A percentile compares a stretch with the other conserved stretches of the same genome.
phyloP scores from a whole-genome alignment of 2,797 vertebrate species.

The Myripristis murdjan region DNA sequence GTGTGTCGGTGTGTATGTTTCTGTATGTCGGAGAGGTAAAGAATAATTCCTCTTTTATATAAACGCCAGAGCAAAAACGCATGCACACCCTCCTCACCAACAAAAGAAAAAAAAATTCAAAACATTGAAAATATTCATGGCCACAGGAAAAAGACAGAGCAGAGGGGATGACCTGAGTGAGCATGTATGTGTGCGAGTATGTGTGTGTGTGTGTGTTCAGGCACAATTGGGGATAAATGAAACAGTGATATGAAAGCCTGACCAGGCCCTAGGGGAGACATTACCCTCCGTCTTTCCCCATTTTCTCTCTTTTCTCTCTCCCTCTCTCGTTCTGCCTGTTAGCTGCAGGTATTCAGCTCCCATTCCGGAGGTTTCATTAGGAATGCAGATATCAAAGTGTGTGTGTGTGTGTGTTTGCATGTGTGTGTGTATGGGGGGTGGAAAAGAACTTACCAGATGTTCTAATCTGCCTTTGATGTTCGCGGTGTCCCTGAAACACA shows the following conservation, averaged over 20 bases:
- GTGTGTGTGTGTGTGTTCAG: conserved; percentile 29
- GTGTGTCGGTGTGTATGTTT: conserved; percentile 53
- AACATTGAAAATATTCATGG: conserved; percentile 3
- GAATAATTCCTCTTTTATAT: conserved; percentile 15
- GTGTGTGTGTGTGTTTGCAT: conserved; percentile 30
- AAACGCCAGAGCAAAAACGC: no score
- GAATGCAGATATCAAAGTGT: conserved; percentile 93
- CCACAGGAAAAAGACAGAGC: conserved; percentile 12
- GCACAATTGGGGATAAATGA: conserved; percentile 45
- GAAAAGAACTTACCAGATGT: conserved; percentile 98
- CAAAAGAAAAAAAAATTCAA: conserved; percentile 4
- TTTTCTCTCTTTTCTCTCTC: conserved; percentile 45
- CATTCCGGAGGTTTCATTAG: conserved; percentile 91
- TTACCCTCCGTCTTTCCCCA: conserved; percentile 41
- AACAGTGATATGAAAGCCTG: conserved; percentile 59
- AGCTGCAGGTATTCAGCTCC: conserved; percentile 87
- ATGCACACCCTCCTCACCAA: not conserved
- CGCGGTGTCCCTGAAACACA: conserved; percentile 93
- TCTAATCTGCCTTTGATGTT: conserved; percentile 96
- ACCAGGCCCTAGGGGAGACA: conserved; percentile 41
- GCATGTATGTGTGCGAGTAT: conserved; percentile 25
- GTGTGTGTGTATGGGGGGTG: conserved; percentile 63
- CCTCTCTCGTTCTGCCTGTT: conserved; percentile 45
- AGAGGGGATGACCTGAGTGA: conserved; percentile 3
- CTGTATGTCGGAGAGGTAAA: not conserved